Evolutionary conservation across 2,797 vertebrate species (phyloP).

Genomic region (Parambassis ranga): DNA sequence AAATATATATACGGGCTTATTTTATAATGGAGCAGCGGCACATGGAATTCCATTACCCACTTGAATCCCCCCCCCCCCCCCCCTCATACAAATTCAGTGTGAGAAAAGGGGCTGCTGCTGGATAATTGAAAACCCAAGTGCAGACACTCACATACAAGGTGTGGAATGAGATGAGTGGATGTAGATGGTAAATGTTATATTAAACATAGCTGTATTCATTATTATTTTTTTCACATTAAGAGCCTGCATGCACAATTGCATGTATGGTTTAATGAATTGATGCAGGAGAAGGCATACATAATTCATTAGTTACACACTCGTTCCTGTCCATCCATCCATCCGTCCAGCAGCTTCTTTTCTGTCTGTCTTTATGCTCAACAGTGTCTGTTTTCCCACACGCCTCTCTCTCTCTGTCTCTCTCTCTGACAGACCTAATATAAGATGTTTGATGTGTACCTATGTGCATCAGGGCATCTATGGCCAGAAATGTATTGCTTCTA

Average conservation of each 20-base stretch:
- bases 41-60: slow-evolving; percentile 53
- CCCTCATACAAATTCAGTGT: slow-evolving; percentile 46
- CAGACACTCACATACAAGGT: slow-evolving; percentile 37
- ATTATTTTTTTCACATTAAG: not conserved
- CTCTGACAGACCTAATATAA: slow-evolving; percentile 69
- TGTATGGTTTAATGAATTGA: slow-evolving; percentile 29
- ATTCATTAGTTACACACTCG: slow-evolving; percentile 14
- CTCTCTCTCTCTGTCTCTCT: not conserved
- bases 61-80: slow-evolving; percentile 33
- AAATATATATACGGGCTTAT: not conserved
- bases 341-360: slow-evolving; percentile 18
- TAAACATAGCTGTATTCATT: not conserved
- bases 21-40: slow-evolving; percentile 12
- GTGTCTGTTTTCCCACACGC: slow-evolving; percentile 23
- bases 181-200: slow-evolving; percentile 18
- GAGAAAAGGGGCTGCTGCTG: slow-evolving; percentile 29
- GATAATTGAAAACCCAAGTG: slow-evolving; percentile 67
- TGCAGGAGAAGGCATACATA: not conserved
- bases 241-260: not conserved
- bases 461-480: slow-evolving; percentile 54
- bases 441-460: slow-evolving; percentile 73
- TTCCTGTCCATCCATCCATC: slow-evolving; percentile 38
- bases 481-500: slow-evolving; percentile 61
- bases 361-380: slow-evolving; percentile 25
- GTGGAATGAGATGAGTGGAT: slow-evolving; percentile 32